phyloP scores from a whole-genome alignment of 2,888 invertebrate species.

The Clivina fossor region DNA sequence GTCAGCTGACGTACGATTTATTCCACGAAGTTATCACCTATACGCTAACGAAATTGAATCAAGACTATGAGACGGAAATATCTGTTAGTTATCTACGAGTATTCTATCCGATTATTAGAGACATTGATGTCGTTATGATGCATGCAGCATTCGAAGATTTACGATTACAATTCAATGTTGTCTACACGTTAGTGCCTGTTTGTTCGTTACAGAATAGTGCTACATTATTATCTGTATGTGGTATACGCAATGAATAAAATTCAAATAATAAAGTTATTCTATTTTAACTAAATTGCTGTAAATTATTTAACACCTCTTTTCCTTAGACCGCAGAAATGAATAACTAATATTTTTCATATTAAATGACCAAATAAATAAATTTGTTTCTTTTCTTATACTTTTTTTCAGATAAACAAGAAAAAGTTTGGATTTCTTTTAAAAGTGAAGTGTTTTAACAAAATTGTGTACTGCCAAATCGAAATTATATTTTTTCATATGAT shows the following conservation, averaged over 20 bases:
- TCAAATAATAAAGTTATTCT: slow-evolving; percentile 15
- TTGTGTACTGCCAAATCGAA: too few species aligned
- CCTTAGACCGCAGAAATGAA: too few species aligned
- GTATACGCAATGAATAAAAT: slow-evolving; percentile 71
- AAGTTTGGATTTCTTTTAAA: too few species aligned
- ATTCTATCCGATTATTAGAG: slow-evolving; percentile 71
- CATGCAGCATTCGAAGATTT: slow-evolving; percentile 54
- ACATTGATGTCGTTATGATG: slow-evolving; percentile 54
- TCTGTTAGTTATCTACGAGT: slow-evolving; percentile 67
- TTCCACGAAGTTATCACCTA: slow-evolving; percentile 61
- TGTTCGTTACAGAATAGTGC: slow-evolving; percentile 76
- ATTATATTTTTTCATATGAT: too few species aligned
- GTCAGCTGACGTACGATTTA: slow-evolving; percentile 54
- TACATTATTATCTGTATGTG: slow-evolving; percentile 82
- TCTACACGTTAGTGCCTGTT: slow-evolving; percentile 77
- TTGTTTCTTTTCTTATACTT: too few species aligned
- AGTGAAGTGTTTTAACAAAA: too few species aligned
- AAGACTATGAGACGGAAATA: slow-evolving; percentile 56
- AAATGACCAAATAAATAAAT: too few species aligned
- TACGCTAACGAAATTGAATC: slow-evolving; percentile 54
- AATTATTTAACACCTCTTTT: too few species aligned
- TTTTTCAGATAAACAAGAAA: too few species aligned
- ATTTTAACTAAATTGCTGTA: slow-evolving; percentile 8
- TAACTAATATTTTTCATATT: too few species aligned
- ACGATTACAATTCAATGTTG: slow-evolving; percentile 60